Conservation (phyloP, 2,888 invertebrate genomes). For the Acanthosepion pharaonis region DNA sequence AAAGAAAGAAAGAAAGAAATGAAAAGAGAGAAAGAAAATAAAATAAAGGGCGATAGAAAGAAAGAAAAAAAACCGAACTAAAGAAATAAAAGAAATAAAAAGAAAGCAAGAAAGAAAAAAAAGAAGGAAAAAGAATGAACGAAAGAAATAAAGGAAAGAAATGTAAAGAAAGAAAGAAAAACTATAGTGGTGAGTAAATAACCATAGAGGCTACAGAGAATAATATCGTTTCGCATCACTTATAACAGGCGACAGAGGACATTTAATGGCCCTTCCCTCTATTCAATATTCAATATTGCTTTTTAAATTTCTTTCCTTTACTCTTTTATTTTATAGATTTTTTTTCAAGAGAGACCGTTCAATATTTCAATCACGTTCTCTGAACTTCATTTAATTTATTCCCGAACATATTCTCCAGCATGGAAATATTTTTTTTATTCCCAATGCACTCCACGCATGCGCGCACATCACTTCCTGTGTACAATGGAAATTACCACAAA, state of each 20-base stretch:
- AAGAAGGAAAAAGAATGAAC: neutral
- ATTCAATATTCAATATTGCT: conserved; percentile 23
- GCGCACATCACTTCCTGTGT: neutral
- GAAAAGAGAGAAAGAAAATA: neutral
- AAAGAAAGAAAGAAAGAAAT: neutral
- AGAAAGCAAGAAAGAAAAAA: neutral
- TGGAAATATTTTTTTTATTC: neutral
- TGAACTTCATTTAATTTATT: conserved; percentile 33
- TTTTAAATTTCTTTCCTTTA: neutral
- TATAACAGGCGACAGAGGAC: neutral
- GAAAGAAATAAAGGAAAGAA: neutral
- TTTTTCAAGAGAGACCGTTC: neutral
- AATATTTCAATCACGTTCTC: conserved; percentile 33
- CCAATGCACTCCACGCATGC: neutral
- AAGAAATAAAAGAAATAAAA: no score
- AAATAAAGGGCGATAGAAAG: neutral
- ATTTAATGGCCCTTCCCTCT: neutral
- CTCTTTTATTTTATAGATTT: neutral
- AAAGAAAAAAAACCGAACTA: accelerated
- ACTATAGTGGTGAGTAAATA: neutral
- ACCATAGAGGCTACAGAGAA: neutral
- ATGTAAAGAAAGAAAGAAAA: neutral
- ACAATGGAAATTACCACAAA: neutral
- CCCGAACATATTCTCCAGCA: neutral
- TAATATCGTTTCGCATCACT: neutral